Percentiles rank a stretch among this genome's conserved stretches.
phyloP scores from a whole-genome alignment of 92 coral and sea anemone species.

The Scolanthus callimorphus region DNA sequence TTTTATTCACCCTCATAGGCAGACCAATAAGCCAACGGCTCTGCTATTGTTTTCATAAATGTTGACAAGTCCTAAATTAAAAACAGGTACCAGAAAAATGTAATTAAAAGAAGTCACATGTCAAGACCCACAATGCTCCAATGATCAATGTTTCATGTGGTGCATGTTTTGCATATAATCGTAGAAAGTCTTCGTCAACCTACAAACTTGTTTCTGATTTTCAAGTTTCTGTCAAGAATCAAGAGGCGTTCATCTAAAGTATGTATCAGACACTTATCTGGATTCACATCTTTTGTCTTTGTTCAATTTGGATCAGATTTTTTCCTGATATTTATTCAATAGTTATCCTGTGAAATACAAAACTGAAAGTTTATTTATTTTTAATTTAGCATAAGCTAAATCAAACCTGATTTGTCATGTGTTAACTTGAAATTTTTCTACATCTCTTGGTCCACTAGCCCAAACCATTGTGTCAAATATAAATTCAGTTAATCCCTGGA shows the following conservation, averaged over 20 bases:
- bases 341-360: constrained; percentile 22
- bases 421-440: not conserved
- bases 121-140: constrained; percentile 70
- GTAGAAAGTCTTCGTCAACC: constrained; percentile 64
- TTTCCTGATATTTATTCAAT: constrained; percentile 16
- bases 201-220: constrained; percentile 64
- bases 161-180: constrained; percentile 96
- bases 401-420: constrained; percentile 28
- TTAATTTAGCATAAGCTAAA: constrained; percentile 73
- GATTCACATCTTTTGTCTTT: constrained; percentile 7
- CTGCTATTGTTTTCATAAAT: constrained; percentile 63
- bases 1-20: constrained; percentile 3
- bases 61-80: constrained; percentile 92
- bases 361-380: constrained; percentile 64
- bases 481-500: no score
- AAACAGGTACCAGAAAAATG: constrained; percentile 79
- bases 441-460: no score
- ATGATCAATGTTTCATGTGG: constrained; percentile 97
- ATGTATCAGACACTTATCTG: constrained; percentile 34
- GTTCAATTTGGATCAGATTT: not conserved
- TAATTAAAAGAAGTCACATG: constrained; percentile 95
- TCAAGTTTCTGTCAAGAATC: constrained; percentile 3
- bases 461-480: no score
- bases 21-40: constrained; percentile 69
- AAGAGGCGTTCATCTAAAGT: no score